phyloP scores from a whole-genome alignment of 2,797 vertebrate species.

The Selene dorsalis region DNA sequence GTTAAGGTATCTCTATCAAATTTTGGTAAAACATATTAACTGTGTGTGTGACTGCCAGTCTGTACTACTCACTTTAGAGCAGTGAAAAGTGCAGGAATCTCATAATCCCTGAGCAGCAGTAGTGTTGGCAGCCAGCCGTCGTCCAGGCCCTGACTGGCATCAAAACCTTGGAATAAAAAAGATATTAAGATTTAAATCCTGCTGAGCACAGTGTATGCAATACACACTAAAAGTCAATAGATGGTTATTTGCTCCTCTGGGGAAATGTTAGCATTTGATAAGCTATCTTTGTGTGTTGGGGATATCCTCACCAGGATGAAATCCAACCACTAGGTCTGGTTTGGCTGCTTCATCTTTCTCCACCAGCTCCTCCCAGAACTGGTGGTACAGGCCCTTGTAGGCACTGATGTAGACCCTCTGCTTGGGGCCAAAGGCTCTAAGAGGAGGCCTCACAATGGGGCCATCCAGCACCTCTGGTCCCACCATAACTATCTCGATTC shows the following conservation, averaged over 20 bases:
- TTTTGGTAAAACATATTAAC: neutral
- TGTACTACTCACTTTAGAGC: constrained; percentile 83
- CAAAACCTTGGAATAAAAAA: constrained; percentile 85
- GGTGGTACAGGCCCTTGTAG: constrained; percentile 90
- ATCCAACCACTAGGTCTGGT: constrained; percentile 92
- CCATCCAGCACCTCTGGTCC: constrained; percentile 89
- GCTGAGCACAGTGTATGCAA: neutral
- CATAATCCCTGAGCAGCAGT: constrained; percentile 93
- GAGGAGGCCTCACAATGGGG: constrained; percentile 86
- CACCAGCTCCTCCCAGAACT: constrained; percentile 95
- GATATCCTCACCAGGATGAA: constrained; percentile 89
- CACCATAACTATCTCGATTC: constrained; percentile 92
- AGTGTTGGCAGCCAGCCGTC: constrained; percentile 94
- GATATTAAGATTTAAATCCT: constrained; percentile 6
- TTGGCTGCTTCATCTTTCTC: constrained; percentile 86
- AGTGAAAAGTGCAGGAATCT: constrained; percentile 91
- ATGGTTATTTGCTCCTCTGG: neutral
- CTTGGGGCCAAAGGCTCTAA: constrained; percentile 80
- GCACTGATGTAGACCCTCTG: constrained; percentile 89
- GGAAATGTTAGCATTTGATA: neutral
- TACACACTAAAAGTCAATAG: neutral
- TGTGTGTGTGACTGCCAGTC: neutral
- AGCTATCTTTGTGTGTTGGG: constrained; percentile 2
- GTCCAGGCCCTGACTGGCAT: constrained; percentile 90
- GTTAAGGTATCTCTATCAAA: neutral